Evolutionary conservation across 1,140 invertebrate species (phyloP), one percentile per base, ranked within the genome.

Genomic region (Homarus americanus): DNA sequence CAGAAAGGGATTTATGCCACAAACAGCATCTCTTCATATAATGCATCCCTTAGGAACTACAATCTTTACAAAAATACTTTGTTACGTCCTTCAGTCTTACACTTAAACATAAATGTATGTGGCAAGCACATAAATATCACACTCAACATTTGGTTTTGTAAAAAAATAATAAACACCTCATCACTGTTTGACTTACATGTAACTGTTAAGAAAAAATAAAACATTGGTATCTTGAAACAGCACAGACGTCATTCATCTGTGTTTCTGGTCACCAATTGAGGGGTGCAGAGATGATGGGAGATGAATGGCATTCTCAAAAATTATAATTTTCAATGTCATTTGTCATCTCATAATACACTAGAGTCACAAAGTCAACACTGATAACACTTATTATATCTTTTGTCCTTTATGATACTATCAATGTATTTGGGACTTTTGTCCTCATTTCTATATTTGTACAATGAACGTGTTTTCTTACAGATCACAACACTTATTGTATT

Each of bases 131-230:
- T 90, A 90, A 75, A 83, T 90, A 90, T 90, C 88, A 90, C 88
- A 90, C 88, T 83, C 79, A 90, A 90, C 88, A 90, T 90, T 90
- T 90, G 88, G 88, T 90, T 90, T 90, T 83, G 88, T 90, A 90
- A 90, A 90, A 90, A 90, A 90, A 90, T 90, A 90, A 90, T 90
- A 90, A 90, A 90, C 88, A 66, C 82, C 79, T 89, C 88, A 83
- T 83, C 80, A 83, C 73, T 83, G 80, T 83, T 40, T 75, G 88
- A 90, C 80, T 90, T 84, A 83, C 82, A 90, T 90, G 88, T 90
- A 83, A 90, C 82, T 83, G 76, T 49, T 72, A 76, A 69, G 38
- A 53, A 75, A 82, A 75, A 89, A 89, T 73, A 82, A 82, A 82
- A 89, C 40, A 82, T 41, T 79, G 80, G 66, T 82, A 89, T 89